These are phyloP conservation scores for Hoplostethus mediterraneus DNA, from an alignment of 2,797 vertebrate species.

Conservation along the genomic window DNA sequence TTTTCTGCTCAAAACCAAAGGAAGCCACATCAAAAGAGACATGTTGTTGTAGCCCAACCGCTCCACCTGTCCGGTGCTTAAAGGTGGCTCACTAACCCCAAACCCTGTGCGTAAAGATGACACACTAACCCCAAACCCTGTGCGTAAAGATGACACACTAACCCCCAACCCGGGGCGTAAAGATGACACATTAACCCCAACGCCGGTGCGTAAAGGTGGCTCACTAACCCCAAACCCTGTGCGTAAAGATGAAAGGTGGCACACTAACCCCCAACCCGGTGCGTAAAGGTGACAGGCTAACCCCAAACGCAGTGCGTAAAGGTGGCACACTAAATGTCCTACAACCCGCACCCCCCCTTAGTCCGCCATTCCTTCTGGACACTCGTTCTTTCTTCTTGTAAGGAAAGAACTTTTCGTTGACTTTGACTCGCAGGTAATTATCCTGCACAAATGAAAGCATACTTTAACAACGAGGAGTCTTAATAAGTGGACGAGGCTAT, in stretches of 20 bases:
- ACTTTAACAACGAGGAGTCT: too few species aligned
- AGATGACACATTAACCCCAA: too few species aligned
- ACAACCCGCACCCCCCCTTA: too few species aligned
- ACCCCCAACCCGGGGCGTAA: too few species aligned
- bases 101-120: slow-evolving; percentile 26
- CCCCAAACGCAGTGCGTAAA: slow-evolving; percentile 29
- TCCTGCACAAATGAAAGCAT: too few species aligned
- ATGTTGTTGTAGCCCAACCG: neutral
- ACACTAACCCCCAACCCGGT: neutral
- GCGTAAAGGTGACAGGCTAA: slow-evolving; percentile 27
- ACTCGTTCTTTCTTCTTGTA: neutral
- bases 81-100: neutral
- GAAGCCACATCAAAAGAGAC: neutral
- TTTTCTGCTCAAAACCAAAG: neutral
- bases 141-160: too few species aligned
- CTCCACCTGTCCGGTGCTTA: slow-evolving; percentile 10
- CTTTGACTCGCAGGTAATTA: neutral
- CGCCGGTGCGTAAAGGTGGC: too few species aligned
- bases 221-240: too few species aligned
- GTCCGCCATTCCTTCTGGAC: neutral
- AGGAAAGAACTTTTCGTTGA: neutral
- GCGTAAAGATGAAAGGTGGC: too few species aligned
- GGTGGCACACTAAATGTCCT: too few species aligned
- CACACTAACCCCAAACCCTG: neutral
- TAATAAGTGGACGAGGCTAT: too few species aligned